Conservation (phyloP, 1,140 invertebrate genomes). For the Heliconius congener region DNA sequence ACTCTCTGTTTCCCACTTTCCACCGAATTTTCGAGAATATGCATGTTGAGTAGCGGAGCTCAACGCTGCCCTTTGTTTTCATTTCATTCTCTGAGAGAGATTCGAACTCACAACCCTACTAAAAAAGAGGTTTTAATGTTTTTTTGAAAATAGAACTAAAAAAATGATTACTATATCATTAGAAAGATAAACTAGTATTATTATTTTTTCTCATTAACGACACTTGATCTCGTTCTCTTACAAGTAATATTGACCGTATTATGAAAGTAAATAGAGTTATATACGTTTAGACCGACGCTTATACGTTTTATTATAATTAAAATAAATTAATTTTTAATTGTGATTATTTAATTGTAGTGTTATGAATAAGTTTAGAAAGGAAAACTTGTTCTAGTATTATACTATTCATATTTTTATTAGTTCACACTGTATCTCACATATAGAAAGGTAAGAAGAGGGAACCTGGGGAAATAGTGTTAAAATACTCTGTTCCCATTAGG, state of each 20-base stretch:
- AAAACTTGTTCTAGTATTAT: not conserved
- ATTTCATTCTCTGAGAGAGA: too few species aligned
- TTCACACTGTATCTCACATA: too few species aligned
- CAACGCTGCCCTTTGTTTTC: too few species aligned
- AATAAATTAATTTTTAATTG: constrained; percentile 23
- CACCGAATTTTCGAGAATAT: too few species aligned
- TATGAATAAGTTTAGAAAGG: constrained; percentile 1
- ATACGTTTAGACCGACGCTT: not conserved
- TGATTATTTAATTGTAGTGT: constrained; percentile 12
- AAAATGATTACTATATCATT: not conserved
- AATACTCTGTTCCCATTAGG: too few species aligned
- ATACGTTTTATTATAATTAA: not conserved
- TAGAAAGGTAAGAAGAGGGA: too few species aligned
- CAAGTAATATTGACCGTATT: constrained; percentile 34
- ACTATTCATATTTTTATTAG: not conserved
- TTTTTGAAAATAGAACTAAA: not conserved
- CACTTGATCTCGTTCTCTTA: constrained; percentile 31
- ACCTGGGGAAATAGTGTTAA: too few species aligned
- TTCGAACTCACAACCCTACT: not conserved
- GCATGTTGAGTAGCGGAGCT: too few species aligned
- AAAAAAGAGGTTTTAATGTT: not conserved
- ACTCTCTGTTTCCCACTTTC: not conserved
- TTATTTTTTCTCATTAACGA: constrained; percentile 1
- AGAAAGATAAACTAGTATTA: constrained; percentile 8
- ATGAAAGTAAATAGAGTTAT: constrained; percentile 32